Conservation (phyloP, 2,113 vertebrate genomes). For the Synchiropus splendidus region DNA sequence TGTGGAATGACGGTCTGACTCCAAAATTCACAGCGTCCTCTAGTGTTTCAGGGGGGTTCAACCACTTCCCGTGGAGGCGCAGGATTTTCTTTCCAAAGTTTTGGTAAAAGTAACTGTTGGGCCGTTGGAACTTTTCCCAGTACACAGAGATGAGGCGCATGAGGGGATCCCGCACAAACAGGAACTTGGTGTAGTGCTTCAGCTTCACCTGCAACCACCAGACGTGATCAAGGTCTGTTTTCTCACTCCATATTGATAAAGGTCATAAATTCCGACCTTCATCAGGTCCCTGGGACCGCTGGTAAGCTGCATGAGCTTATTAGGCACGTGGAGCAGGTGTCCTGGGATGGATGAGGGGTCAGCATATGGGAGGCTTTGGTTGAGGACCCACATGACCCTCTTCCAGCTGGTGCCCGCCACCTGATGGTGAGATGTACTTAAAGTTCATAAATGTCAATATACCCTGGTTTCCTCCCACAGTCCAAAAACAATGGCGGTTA, state of each 20-base stretch:
- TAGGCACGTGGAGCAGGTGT: accelerated
- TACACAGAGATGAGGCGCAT: slow-evolving; percentile 33
- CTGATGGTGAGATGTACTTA: slow-evolving; percentile 12
- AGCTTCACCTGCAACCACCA: slow-evolving; percentile 18
- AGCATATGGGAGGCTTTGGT: slow-evolving; percentile 3
- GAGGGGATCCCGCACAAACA: slow-evolving; percentile 36
- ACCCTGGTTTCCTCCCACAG: no score
- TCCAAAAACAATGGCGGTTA: no score
- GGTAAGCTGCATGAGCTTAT: neutral
- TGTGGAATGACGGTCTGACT: slow-evolving; percentile 1
- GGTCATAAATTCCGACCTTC: slow-evolving; percentile 12
- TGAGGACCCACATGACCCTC: slow-evolving; percentile 16
- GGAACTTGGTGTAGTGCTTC: slow-evolving; percentile 39
- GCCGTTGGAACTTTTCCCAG: slow-evolving; percentile 2
- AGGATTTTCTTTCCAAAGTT: neutral
- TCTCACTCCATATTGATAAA: neutral
- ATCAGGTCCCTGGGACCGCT: slow-evolving; percentile 4
- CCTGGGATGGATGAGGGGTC: slow-evolving; percentile 2
- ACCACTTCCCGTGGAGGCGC: slow-evolving; percentile 1
- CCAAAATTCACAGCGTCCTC: neutral
- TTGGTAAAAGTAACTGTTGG: slow-evolving; percentile 2
- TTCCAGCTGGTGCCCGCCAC: slow-evolving; percentile 38
- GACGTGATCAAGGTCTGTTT: neutral
- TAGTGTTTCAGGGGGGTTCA: neutral
- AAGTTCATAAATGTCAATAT: no score